These are phyloP conservation scores for Zosterops lateralis DNA, from an alignment of 2,113 vertebrate genomes.

Conservation along the genomic window DNA sequence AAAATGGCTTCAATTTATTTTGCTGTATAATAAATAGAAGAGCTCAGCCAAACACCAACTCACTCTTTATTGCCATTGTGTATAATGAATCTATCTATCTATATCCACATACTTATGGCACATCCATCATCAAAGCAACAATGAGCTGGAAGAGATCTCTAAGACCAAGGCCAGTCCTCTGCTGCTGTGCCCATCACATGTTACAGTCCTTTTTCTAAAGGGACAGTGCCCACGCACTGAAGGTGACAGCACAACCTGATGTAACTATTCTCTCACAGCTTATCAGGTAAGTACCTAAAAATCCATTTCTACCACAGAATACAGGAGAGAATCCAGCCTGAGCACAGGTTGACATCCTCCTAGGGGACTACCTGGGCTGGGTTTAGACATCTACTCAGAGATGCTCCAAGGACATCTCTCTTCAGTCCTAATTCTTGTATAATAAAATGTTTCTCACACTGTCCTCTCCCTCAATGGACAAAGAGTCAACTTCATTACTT, in stretches of 20 bases:
- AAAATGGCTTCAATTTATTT: constrained; percentile 2
- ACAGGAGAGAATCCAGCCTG: neutral
- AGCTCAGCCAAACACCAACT: neutral
- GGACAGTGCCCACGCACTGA: neutral
- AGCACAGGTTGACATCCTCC: neutral
- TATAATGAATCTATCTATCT: neutral
- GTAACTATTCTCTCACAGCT: neutral
- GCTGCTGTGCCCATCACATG: fast-evolving
- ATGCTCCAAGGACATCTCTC: neutral
- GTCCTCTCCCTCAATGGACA: neutral
- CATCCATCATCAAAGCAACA: neutral
- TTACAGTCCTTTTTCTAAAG: neutral
- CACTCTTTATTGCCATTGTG: neutral
- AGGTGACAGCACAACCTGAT: neutral
- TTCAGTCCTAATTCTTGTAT: neutral
- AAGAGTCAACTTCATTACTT: neutral
- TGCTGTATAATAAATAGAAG: neutral
- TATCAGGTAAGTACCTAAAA: neutral
- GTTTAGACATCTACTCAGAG: neutral
- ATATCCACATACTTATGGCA: neutral
- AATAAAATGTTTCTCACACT: neutral
- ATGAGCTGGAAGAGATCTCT: neutral
- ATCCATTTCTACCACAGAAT: neutral
- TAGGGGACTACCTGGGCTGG: too few species aligned
- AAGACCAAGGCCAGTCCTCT: neutral